Evolutionary conservation across 1,140 invertebrate genomes (phyloP), one percentile per base, ranked within the genome.

Genomic region (Whitmania pigra): DNA sequence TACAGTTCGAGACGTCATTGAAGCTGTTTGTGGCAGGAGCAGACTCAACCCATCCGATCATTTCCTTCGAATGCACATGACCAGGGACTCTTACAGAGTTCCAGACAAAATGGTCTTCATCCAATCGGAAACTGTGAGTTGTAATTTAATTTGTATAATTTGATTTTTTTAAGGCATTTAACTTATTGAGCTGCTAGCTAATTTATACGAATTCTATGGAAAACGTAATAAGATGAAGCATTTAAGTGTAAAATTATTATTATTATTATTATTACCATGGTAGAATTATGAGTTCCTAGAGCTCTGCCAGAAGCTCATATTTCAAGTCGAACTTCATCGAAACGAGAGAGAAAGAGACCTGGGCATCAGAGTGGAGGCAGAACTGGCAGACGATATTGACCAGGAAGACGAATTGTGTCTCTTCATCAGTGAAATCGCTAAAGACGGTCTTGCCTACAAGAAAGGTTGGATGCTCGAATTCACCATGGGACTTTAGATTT

Each of bases 351-450:
- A 79, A 69, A 74, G 75, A 31, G 77, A 79, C 66, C 97, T 94
- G 90, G 94, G 94, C 73, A 94, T 97, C 83, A 93, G 91, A 72
- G 93, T 97, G 31, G 94, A 97, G 82, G 94, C 94, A 5, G 94
- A 97, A 82, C 85, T 97, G 67, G 93, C 94, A 72, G 93, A 96
- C 82, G 95, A 96, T 83, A 88, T 90, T 20, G 93, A 97, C 80
- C 85, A 91, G 63, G 93, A 97, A 81, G 94, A 97, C 81, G 93
- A 97, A 81, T 87, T 97, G 55, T 93, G 93, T 82, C 94, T 94
- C 81, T 97, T 95, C 82, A 92, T 97, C 76, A 93, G 91, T 82
- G 87, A 93, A 67, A 93, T 97, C 53, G 69, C 94, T 81, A 91
- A 94, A 78, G 91, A 93, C 78, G 92, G 92, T 80, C 90, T 95